phyloP scores from a whole-genome alignment of 2,888 invertebrate species.

The Aphodius sticticus region DNA sequence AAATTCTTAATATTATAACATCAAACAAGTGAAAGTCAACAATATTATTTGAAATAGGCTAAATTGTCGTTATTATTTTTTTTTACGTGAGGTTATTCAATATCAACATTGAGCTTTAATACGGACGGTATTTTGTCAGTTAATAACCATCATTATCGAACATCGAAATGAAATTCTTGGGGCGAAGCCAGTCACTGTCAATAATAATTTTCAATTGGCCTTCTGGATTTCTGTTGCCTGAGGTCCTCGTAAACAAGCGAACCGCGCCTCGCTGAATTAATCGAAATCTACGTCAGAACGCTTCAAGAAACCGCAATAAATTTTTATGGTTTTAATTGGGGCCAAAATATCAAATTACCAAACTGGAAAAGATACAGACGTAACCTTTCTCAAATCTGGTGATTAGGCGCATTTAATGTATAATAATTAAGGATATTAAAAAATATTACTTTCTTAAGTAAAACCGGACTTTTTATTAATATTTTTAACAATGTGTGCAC shows the following conservation, averaged over 20 bases:
- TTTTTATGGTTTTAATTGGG: background rate
- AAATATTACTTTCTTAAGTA: too few species aligned
- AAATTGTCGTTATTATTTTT: background rate
- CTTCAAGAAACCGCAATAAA: background rate
- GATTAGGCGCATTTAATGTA: background rate
- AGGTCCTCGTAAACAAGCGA: background rate
- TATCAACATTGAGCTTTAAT: background rate
- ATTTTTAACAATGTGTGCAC: too few species aligned
- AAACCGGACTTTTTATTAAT: too few species aligned
- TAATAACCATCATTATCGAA: background rate
- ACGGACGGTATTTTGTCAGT: background rate
- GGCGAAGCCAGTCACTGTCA: background rate
- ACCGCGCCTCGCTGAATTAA: background rate
- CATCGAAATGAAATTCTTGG: background rate
- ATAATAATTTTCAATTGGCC: conserved; percentile 4
- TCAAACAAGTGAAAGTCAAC: too few species aligned
- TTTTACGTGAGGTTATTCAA: background rate
- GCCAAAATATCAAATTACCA: background rate
- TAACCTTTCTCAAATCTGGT: background rate
- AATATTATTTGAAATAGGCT: too few species aligned
- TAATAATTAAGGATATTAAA: background rate
- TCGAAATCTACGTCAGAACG: background rate
- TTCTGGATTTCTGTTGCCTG: background rate
- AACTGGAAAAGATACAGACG: background rate
- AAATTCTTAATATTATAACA: too few species aligned